Evolutionary conservation across 1,140 invertebrate genomes (phyloP), one percentile per base, ranked within the genome.

Genomic region (Scaptomyza hsui): DNA sequence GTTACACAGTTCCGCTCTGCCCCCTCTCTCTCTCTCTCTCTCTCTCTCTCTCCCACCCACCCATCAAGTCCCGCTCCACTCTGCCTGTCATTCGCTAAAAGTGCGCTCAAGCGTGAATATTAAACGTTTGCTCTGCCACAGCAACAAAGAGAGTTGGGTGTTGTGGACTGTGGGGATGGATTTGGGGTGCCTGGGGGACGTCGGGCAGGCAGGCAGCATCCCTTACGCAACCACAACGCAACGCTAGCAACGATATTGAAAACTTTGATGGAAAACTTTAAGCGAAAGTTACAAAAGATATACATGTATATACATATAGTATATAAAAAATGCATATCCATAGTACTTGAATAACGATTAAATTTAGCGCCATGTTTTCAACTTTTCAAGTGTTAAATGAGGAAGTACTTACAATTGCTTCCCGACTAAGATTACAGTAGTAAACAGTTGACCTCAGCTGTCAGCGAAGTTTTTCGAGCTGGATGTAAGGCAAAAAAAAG

Each of bases 41-140:
- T n/a, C n/a, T n/a, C n/a, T n/a, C 32, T 19, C 13, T 21, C 16
- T 4, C 24, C n/a, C 26, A 6, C 6, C 19, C 15, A 9, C 6
- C 16, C n/a, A n/a, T n/a, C n/a, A n/a, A n/a, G n/a, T n/a, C 21
- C 44, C 15, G 13, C 19, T 1, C 18, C 16, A 37, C 24, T 10
- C 49, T 7, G 7, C 39, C 29, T 18, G 2, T 9, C 4, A 3
- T 42, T 18, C 42, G 64, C 59, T 79, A 59, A 65, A 75, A 88
- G 51, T 60, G 64, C 82, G 82, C 81, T 86, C 82, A 88, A 78
- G 82, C 82, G 82, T 86, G 78, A 86, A 86, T 88, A 86, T 86
- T 86, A 86, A 88, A 86, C 82, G 82, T 82, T 86, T 86, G 82
- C 82, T 75, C 67, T 74, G 35, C 15, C 24, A 47, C 10, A 60